Base-by-base conservation (phyloP, 2,888 invertebrate genomes). In the Zelleria hepariella region DNA sequence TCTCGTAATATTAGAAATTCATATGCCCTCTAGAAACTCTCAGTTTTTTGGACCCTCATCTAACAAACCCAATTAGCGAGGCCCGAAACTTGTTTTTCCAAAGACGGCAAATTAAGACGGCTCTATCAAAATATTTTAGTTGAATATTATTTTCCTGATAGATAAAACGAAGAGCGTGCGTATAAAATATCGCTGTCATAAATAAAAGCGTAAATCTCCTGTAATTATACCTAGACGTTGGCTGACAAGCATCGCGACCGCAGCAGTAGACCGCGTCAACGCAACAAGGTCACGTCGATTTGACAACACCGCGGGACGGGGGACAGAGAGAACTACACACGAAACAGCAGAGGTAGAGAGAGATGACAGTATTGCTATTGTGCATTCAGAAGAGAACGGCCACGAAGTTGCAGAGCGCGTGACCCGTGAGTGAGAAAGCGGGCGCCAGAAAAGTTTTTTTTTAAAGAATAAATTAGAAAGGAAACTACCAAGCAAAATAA, bases 361-460 rank as follows among this genome's bases (percentile, higher is more conserved):
- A 75, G 83, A 86, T 59, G 65, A 70, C 70, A 65, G 58, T 52
- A 75, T 74, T 80, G 71, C 71, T 74, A 80, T 82, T 83, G 80
- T 83, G 78, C 84, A 81, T 81, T 85, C 79, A 73, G 77, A 80
- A 77, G 78, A 77, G 83, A 86, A 82, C 86, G 82, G 85, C 78
- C n/a, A n/a, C n/a, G 71, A 67, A 75, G 75, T 77, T 78, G 79
- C 20, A 75, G 74, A 77, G 78, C 78, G 82, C 81, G 83, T 84
- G 84, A 85, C 84, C 83, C 76, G 74, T 80, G 53, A 42, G n/a
- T 32, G 82, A 81, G 87, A 87, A 86, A 86, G 86, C 82, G 77
- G 72, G 70, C 70, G 68, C 69, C 74, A 67, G 71, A 67, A 75
- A 78, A 77, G 84, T 77, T 82, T 82, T 80, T 71, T 75, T 80